Base-by-base conservation (phyloP, 1,140 invertebrate species). In the Oryzaephilus surinamensis region DNA sequence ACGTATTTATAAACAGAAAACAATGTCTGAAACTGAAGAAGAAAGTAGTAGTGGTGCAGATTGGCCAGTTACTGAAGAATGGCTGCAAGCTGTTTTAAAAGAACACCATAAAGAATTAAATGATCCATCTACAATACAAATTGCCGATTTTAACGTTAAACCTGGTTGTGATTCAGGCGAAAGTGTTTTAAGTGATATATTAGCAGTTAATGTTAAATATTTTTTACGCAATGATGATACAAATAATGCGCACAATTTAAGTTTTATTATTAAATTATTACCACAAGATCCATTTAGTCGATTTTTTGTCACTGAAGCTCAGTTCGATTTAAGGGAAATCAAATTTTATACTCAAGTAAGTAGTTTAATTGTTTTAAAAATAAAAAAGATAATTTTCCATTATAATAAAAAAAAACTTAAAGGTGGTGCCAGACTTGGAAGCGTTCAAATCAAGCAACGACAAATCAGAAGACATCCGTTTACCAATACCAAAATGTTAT, bases 291-390 rank as follows among this genome's bases (percentile, higher is more conserved):
- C 76, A 2, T 84, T 79, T 62, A 79, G 75, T 38, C 64, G 82
- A 17, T 76, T 76, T 39, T 84, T 85, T 56, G 81, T 84, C 18
- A 80, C 77, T 19, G 80, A 84, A 55, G 81, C 81, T 1, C 81
- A 85, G 60, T 85, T 86, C 54, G 81, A 86, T 61, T 71, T 83
- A 1, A 67, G 83, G 29, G 83, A 86, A 62, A 86, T 86, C 48
- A 77, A 83, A 42, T 86, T 87, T 63, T 87, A 86, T 57, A 86
- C 81, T 0, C 72, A 81, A 70, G 73, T 83, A 57, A 67, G 64
- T 41, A 23, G 12, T 14, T 15, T 11, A 27, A n/a, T 32, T 35
- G 19, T n/a, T 4, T 18, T 23, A 34, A 19, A 5, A 19, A 8
- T 5, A 34, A 19, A 21, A 34, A 20, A 26, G 17, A 11, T 38